Percentiles rank a stretch among this genome's conserved stretches.
Conservation (phyloP, 1,140 invertebrate species). For the Drosophila serrata region DNA sequence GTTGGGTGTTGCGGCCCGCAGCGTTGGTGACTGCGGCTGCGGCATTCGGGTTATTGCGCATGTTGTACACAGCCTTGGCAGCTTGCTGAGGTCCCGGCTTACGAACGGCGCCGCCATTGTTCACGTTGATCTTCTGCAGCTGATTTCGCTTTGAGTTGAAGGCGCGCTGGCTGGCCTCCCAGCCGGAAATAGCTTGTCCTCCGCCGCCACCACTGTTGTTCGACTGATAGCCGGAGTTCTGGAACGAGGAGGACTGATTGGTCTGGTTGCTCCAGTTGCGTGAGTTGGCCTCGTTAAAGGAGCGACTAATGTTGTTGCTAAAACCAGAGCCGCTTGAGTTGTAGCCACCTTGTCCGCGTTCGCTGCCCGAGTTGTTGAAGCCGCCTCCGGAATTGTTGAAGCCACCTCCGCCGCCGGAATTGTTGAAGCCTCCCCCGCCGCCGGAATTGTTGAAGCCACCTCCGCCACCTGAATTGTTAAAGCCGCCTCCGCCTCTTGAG, state of each 20-base stretch:
- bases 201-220: neutral
- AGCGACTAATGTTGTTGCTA: conserved; percentile 44
- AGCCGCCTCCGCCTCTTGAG: neutral
- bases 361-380: neutral
- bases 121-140: conserved; percentile 27
- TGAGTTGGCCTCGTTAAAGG: conserved; percentile 25
- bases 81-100: conserved; percentile 18
- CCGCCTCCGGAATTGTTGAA: conserved; percentile 17
- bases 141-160: conserved; percentile 40
- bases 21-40: conserved; percentile 3
- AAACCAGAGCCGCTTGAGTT: conserved; percentile 14
- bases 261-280: conserved; percentile 36
- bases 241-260: conserved; percentile 23
- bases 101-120: conserved; percentile 30
- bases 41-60: conserved; percentile 28
- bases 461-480: neutral
- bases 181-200: conserved; percentile 1
- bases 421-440: conserved; percentile 1
- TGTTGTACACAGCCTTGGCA: conserved; percentile 21
- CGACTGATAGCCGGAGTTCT: conserved; percentile 20
- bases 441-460: neutral
- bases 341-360: neutral
- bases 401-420: conserved; percentile 3
- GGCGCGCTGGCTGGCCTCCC: conserved; percentile 41
- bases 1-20: conserved; percentile 7